Percentiles rank a stretch among this genome's conserved stretches.
These are phyloP conservation scores for Platerodrilus igneus DNA, from an alignment of 2,888 invertebrate genomes.

Conservation along the genomic window DNA sequence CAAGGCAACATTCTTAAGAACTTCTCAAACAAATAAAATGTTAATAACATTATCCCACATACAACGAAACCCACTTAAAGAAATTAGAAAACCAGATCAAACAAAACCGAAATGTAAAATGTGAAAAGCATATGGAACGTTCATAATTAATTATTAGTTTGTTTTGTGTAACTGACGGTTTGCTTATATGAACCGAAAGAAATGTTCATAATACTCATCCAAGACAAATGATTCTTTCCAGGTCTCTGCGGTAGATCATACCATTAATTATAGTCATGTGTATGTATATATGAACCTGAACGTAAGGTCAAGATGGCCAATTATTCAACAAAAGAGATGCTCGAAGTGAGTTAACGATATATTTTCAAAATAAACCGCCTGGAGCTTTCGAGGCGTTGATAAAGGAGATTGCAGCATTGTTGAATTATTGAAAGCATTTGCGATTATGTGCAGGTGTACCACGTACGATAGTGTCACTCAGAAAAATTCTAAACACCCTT, in stretches of 20 bases:
- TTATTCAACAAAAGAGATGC: conserved; percentile 6
- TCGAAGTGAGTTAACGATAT: conserved; percentile 6
- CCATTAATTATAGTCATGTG: conserved; percentile 15
- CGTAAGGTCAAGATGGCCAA: conserved; percentile 13
- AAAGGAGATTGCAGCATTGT: neutral
- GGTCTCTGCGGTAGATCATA: conserved; percentile 18
- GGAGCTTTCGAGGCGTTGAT: neutral
- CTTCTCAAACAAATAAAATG: too few relatives aligned
- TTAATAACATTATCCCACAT: too few relatives aligned
- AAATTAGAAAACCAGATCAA: too few relatives aligned
- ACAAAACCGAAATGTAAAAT: too few relatives aligned
- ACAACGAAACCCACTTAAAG: too few relatives aligned
- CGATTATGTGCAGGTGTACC: conserved; percentile 1
- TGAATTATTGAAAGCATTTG: neutral
- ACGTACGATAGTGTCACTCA: conserved; percentile 5
- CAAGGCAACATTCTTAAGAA: too few relatives aligned
- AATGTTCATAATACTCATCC: too few relatives aligned
- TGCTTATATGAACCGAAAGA: too few relatives aligned
- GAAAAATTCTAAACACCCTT: conserved; percentile 3
- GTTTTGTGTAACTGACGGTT: too few relatives aligned
- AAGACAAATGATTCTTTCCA: conserved; percentile 14
- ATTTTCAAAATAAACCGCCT: conserved; percentile 1
- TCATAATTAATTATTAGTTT: too few relatives aligned
- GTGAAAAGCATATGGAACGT: too few relatives aligned
- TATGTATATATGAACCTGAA: too few relatives aligned